A percentile compares a stretch with the other conserved stretches of the same genome.
Evolutionary conservation across 1,140 invertebrate genomes (phyloP).

Genomic region (Trinorchestia longiramus): DNA sequence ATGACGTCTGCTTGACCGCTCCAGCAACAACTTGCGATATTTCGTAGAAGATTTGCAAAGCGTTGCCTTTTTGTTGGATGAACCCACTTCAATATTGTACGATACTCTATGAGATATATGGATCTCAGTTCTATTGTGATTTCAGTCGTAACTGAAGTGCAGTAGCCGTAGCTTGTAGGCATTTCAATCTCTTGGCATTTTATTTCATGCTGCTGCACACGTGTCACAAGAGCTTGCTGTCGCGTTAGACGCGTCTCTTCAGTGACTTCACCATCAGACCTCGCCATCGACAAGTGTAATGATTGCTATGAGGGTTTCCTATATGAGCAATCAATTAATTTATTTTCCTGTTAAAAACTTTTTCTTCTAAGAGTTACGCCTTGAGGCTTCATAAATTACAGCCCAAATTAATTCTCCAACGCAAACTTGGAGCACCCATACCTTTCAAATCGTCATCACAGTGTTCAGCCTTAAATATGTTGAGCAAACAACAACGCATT

Average conservation of each 20-base stretch:
- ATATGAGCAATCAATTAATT: neutral
- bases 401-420: neutral
- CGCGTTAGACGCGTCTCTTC: neutral
- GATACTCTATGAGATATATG: too few species aligned
- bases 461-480: neutral
- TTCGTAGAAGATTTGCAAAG: too few species aligned
- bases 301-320: neutral
- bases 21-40: too few species aligned
- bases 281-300: neutral
- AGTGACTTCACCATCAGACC: neutral
- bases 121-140: too few species aligned
- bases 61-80: too few species aligned
- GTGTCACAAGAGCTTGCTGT: neutral
- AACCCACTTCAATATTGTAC: too few species aligned
- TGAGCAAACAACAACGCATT: neutral
- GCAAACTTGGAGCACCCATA: neutral
- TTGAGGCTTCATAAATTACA: neutral
- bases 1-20: too few species aligned
- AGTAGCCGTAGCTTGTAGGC: neutral
- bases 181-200: neutral
- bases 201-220: neutral
- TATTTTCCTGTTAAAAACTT: neutral
- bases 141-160: neutral
- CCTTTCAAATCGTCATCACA: neutral
- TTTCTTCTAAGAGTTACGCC: neutral